Conservation (phyloP, 1,140 invertebrate species). For the Drosophila trapezifrons region DNA sequence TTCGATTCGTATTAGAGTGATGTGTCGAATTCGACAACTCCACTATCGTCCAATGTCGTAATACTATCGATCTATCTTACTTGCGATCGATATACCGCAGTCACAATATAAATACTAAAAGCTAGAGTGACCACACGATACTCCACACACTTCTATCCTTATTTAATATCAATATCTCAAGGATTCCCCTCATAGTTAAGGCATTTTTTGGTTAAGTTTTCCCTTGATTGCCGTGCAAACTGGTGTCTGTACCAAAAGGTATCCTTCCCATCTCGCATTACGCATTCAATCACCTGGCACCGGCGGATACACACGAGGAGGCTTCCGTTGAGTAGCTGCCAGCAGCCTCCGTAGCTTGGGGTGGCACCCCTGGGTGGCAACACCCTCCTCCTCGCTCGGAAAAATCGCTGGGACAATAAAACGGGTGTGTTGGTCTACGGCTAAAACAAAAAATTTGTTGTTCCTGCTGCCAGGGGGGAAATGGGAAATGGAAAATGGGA, state of each 20-base stretch:
- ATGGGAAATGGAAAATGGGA: background rate
- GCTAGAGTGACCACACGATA: too few relatives aligned
- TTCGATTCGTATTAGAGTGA: too few relatives aligned
- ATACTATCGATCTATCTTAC: too few relatives aligned
- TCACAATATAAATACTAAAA: too few relatives aligned
- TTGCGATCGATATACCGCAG: too few relatives aligned
- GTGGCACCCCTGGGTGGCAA: conserved; percentile 3
- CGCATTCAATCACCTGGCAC: conserved; percentile 28
- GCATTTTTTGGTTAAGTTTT: background rate
- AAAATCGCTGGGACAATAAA: conserved; percentile 58
- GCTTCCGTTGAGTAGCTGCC: conserved; percentile 22
- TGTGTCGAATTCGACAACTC: too few relatives aligned
- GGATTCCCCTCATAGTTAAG: too few relatives aligned
- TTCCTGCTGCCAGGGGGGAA: conserved; percentile 20
- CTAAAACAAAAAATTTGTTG: conserved; percentile 76
- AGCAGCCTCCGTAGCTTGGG: background rate
- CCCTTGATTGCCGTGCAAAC: background rate
- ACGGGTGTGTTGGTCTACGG: conserved; percentile 72
- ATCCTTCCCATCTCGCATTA: conserved; percentile 2
- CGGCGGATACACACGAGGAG: conserved; percentile 34
- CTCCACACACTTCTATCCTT: too few relatives aligned
- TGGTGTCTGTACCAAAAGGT: conserved; percentile 9
- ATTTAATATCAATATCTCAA: too few relatives aligned
- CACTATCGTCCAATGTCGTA: too few relatives aligned
- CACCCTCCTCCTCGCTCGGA: conserved; percentile 1